Conservation (phyloP, 2,113 vertebrate genomes). For the Sylvia atricapilla region DNA sequence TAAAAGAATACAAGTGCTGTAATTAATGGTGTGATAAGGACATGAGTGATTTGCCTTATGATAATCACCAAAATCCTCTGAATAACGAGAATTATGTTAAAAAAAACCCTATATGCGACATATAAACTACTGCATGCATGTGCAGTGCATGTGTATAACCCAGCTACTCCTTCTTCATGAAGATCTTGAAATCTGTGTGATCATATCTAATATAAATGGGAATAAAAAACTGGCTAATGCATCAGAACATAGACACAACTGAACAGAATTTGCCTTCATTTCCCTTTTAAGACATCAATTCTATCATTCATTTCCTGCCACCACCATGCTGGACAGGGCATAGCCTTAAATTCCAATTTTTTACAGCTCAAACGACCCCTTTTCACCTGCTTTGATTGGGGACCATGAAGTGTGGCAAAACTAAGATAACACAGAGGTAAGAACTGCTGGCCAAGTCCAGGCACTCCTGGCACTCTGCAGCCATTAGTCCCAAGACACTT, state of each 20-base stretch:
- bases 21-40: background rate
- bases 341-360: background rate
- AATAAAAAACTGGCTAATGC: background rate
- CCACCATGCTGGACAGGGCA: fast-evolving
- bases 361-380: background rate
- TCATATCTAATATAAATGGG: background rate
- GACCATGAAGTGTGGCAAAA: background rate
- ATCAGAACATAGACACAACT: background rate
- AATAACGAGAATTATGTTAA: background rate
- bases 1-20: conserved; percentile 3
- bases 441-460: background rate
- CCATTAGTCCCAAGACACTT: background rate
- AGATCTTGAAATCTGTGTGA: background rate
- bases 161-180: background rate
- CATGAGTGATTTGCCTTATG: background rate
- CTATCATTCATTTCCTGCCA: background rate
- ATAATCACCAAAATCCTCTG: background rate
- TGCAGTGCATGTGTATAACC: fast-evolving
- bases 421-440: background rate
- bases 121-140: fast-evolving
- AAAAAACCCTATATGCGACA: background rate
- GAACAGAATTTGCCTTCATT: background rate
- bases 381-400: background rate
- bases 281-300: background rate
- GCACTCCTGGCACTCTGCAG: background rate